Evolutionary conservation across 2,113 vertebrate genomes (phyloP), one percentile per base, ranked within the genome.

Genomic region (Gallinago jamesoni): DNA sequence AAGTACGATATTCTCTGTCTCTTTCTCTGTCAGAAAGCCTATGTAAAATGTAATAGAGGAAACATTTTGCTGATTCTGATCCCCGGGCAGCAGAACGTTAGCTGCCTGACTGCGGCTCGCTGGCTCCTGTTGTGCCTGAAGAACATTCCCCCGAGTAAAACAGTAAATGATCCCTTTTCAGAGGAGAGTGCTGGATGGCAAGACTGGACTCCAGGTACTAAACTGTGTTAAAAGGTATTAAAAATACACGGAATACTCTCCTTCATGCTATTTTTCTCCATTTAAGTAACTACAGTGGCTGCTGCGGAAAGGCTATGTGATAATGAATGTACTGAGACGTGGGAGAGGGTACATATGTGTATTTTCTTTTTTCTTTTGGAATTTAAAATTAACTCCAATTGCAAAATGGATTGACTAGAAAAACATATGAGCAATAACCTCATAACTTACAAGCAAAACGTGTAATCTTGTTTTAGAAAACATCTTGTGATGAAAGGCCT

Each of bases 31-130:
- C 76, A 95, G 67, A 77, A 91, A 83, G 45, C 18, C 75, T 33
- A 39, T 74, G 59, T 87, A 74, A 85, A 90, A 74, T 62, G 30
- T 52, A 90, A 80, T 60, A 81, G 41, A 73, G 55, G 79, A 53
- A 90, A 80, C 17, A 22, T 63, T 88, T 94, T 96, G 79, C 85
- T 84, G 90, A 69, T 88, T 88, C 37, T 86, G 75, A 62, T 95
- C 63, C 63, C 75, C 43, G 64, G 68, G 70, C 67, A 92, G 67
- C 5, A 3, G 25, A 63, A 37, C 4, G 2, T 76, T 80, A 76
- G 75, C 63, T 90, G 59, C 31, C 63, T 70, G 87, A 14, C 68
- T 77, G 23, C 64, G 47, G 64, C 83, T 82, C 0, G 0, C 7
- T 19, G 45, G 21, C 48, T 74, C 52, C 43, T 50, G 28, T 67